phyloP scores from a whole-genome alignment of 2,888 invertebrate species.

The Scelioninae gen. 1 region DNA sequence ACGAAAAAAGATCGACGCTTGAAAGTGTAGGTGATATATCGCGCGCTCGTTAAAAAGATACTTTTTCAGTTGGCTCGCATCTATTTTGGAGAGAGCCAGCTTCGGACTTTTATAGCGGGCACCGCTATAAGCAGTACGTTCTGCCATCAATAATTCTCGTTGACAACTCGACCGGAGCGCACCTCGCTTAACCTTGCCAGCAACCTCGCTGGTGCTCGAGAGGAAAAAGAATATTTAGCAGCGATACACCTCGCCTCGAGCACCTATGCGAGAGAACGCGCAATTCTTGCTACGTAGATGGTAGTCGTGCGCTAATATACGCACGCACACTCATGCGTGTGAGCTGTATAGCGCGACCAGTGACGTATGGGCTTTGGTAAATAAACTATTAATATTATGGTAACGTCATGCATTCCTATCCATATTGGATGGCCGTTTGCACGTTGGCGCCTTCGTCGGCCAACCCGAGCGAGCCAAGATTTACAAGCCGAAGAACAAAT shows the following conservation, averaged over 20 bases:
- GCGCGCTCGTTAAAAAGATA: constrained; percentile 68
- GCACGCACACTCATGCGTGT: constrained; percentile 42
- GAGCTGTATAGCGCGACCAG: constrained; percentile 64
- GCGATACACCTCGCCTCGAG: constrained; percentile 78
- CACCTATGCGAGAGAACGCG: constrained; percentile 68
- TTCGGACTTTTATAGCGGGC: constrained; percentile 73
- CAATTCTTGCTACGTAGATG: constrained; percentile 57
- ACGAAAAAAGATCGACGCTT: constrained; percentile 29
- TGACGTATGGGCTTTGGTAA: constrained; percentile 84
- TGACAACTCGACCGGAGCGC: constrained; percentile 78
- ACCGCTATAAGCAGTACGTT: constrained; percentile 76
- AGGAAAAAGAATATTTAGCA: constrained; percentile 82
- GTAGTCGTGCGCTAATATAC: constrained; percentile 74
- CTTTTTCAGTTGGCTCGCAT: constrained; percentile 63
- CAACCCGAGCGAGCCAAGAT: constrained; percentile 75
- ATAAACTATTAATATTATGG: constrained; percentile 85
- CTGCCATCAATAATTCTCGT: constrained; percentile 83
- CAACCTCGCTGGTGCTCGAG: constrained; percentile 73
- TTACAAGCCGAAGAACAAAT: constrained; percentile 84
- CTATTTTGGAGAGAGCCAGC: constrained; percentile 68
- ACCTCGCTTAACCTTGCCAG: constrained; percentile 79
- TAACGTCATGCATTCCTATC: constrained; percentile 84
- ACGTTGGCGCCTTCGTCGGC: constrained; percentile 77
- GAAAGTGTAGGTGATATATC: constrained; percentile 63
- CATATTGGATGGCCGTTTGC: constrained; percentile 81